These are phyloP conservation scores for Oegoconia quadripuncta DNA, from an alignment of 2,888 invertebrate genomes.

Conservation along the genomic window DNA sequence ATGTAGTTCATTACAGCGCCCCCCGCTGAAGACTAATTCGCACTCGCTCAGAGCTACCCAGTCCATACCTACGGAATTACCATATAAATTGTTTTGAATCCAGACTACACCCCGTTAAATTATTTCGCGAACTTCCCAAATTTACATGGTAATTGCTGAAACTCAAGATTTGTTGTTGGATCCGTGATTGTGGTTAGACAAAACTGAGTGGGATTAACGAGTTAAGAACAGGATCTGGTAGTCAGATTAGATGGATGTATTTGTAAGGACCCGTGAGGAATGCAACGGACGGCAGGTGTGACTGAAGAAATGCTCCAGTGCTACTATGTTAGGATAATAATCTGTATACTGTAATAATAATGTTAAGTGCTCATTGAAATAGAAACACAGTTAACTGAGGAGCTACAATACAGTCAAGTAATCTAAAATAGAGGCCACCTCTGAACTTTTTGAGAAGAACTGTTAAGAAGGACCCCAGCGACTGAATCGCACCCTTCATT, in stretches of 20 bases:
- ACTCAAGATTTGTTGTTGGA: slow-evolving; percentile 76
- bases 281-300: too few relatives aligned
- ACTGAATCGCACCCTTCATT: too few relatives aligned
- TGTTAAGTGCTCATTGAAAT: too few relatives aligned
- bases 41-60: slow-evolving; percentile 42
- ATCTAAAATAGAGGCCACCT: too few relatives aligned
- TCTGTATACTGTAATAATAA: too few relatives aligned
- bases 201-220: slow-evolving; percentile 58
- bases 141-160: slow-evolving; percentile 78
- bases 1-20: slow-evolving; percentile 3
- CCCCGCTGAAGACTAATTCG: slow-evolving; percentile 27
- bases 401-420: too few relatives aligned
- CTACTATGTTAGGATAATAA: too few relatives aligned
- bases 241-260: slow-evolving; percentile 46
- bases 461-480: too few relatives aligned
- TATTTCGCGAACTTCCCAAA: slow-evolving; percentile 76
- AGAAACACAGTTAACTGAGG: too few relatives aligned
- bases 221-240: slow-evolving; percentile 47
- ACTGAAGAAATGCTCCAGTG: too few relatives aligned
- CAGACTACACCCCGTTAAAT: slow-evolving; percentile 73
- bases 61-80: slow-evolving; percentile 71
- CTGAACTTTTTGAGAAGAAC: too few relatives aligned
- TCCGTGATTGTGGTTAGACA: slow-evolving; percentile 69
- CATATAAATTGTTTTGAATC: slow-evolving; percentile 79
- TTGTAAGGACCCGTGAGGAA: slow-evolving; percentile 20